A percentile compares a stretch with the other conserved stretches of the same genome.
These are phyloP conservation scores for Parascotia fuliginaria DNA, from an alignment of 2,888 invertebrate species.

Conservation along the genomic window DNA sequence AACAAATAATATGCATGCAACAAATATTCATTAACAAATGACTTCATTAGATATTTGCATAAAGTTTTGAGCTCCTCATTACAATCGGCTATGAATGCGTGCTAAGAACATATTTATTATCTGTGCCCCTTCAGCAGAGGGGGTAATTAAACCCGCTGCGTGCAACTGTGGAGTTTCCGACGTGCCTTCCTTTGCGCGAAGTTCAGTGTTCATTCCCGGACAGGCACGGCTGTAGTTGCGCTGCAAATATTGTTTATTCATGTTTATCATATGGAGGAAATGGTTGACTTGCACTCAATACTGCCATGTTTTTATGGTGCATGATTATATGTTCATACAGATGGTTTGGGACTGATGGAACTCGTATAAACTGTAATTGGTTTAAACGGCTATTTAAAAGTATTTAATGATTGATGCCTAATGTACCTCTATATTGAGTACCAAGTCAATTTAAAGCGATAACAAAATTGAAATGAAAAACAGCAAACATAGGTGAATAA, in stretches of 20 bases:
- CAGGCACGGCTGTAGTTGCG: conserved; percentile 34
- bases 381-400: too few relatives aligned
- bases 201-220: conserved; percentile 41
- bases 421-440: too few relatives aligned
- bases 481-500: too few relatives aligned
- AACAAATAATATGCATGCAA: background rate
- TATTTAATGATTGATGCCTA: too few relatives aligned
- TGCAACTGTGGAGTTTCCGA: conserved; percentile 53
- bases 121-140: conserved; percentile 23
- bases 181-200: conserved; percentile 52
- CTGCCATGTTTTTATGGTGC: too few relatives aligned
- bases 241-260: conserved; percentile 44
- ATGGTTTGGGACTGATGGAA: background rate
- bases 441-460: too few relatives aligned
- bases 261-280: conserved; percentile 44
- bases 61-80: conserved; percentile 45
- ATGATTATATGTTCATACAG: too few relatives aligned
- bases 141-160: conserved; percentile 62
- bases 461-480: too few relatives aligned
- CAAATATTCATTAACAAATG: background rate
- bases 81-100: conserved; percentile 59
- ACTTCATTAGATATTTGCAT: conserved; percentile 29
- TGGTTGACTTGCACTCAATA: conserved; percentile 37
- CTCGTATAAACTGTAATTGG: too few relatives aligned
- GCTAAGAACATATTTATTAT: conserved; percentile 66